Percentiles rank a stretch among this genome's conserved stretches.
Evolutionary conservation across 2,888 invertebrate species (phyloP).

Genomic region (Agrotis clavis): DNA sequence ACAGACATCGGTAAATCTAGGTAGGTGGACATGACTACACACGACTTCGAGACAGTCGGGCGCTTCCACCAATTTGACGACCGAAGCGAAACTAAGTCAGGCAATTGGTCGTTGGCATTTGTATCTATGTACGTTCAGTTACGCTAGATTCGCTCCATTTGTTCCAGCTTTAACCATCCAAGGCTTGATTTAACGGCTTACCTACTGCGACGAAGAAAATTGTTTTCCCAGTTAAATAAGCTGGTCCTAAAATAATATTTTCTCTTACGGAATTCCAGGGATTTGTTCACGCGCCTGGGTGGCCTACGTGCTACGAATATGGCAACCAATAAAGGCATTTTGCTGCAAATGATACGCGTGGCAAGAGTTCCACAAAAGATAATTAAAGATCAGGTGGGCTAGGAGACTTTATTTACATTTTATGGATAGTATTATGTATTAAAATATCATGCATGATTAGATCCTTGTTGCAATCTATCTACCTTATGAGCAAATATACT

Average conservation of each 20-base stretch:
- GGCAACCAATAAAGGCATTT: conserved; percentile 13
- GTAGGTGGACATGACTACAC: conserved; percentile 11
- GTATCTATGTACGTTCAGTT: conserved; percentile 34
- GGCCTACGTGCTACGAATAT: conserved; percentile 32
- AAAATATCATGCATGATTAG: not conserved
- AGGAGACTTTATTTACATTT: not conserved
- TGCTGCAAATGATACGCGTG: conserved; percentile 28
- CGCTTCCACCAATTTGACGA: conserved; percentile 50
- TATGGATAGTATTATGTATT: conserved; percentile 3
- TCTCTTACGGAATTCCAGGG: not conserved
- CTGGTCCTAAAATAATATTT: conserved; percentile 40
- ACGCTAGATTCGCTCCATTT: conserved; percentile 12
- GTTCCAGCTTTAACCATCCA: conserved; percentile 4
- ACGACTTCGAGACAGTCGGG: conserved; percentile 38
- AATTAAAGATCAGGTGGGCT: conserved; percentile 14
- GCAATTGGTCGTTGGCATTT: conserved; percentile 22
- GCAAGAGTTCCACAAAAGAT: conserved; percentile 12
- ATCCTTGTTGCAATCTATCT: not conserved
- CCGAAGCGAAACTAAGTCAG: conserved; percentile 25
- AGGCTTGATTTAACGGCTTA: conserved; percentile 1
- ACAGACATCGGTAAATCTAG: conserved; percentile 7
- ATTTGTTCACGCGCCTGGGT: conserved; percentile 28
- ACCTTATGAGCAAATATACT: too few relatives aligned
- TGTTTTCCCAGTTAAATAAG: conserved; percentile 10
- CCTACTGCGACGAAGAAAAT: not conserved